Base-by-base conservation (phyloP, 1,140 invertebrate species). In the Orussus abietinus region DNA sequence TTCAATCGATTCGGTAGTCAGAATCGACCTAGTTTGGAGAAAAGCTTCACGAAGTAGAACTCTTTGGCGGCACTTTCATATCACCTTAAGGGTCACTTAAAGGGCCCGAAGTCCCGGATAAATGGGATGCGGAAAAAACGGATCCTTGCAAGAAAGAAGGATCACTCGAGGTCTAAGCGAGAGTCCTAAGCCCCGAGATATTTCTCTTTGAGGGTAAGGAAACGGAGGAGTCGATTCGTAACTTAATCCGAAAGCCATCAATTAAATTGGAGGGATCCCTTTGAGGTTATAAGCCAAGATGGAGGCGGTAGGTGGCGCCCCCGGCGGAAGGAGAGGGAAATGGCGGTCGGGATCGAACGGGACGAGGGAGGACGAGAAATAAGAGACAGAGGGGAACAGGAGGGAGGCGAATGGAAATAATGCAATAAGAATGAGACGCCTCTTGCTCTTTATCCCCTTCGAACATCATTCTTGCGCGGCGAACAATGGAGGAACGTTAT, bases 211-310 rank as follows among this genome's bases (percentile, higher is more conserved):
- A 5, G 13, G 5, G n/a, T 34, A 25, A 1, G 6, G 28, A 28
- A 17, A 7, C 25, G 37, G 36, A 42, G 15, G 21, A 30, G 19
- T 17, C 6, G 21, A 13, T 42, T 42, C 36, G 33, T 36, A 36
- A 42, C 41, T 42, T 20, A 42, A 42, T 42, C 32, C 9, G 17
- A 42, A 35, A 36, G 41, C 33, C 22, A 36, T 42, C 31, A 36
- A 42, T 42, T 34, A 35, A 22, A 30, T 15, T 12, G 10, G n/a
- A 17, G 30, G 20, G 41, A 42, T 19, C 13, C 36, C n/a, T 42
- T 34, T 42, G 39, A 34, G 17, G 31, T 12, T 14, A 7, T 32
- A 12, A 12, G 31, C 5, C 12, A 12, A 28, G 12, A 28, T 3
- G 25, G 10, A 28, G 10, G 25, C 10, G 3, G 12, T 12, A n/a